Evolutionary conservation across 2,113 vertebrate genomes (phyloP), one percentile per base, ranked within the genome.

Genomic region (Jaculus jaculus): DNA sequence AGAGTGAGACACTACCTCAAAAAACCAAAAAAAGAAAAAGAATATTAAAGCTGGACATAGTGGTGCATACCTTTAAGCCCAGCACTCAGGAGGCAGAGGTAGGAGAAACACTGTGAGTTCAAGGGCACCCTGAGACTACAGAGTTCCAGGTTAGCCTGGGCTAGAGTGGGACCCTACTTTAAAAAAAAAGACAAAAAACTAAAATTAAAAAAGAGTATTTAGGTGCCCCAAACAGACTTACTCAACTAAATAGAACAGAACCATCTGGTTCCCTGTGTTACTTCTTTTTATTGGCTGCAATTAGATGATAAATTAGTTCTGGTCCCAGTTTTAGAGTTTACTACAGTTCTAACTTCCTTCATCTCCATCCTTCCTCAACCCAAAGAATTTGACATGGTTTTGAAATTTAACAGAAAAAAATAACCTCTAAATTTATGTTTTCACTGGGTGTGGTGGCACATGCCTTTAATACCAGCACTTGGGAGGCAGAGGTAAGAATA

Each of bases 341-440:
- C 54, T 68, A 69, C 7, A 94, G 17, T 54, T 92, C 23, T 82
- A 91, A 21, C 2, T 69, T 37, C 32, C 16, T 82, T 89, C 83
- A 60, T 80, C 21, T 89, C 77, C 37, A 69, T 30, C 47, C 79
- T 93, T 89, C 68, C 18, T 88, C 93, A 92, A 66, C 21, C 21
- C 83, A 84, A 92, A 89, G 47, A 26, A 86, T 21, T 60, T 87
- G 15, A 26, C 60, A 86, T 7, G 9, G 60, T 12, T 92, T 78
- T 90, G 37, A 90, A 93, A 85, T 77, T 69, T 93, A 88, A 84
- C 69, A 30, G 10, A 82, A 91, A 83, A 84, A 58, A n/a, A 83
- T 75, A 32, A 37, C 37, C 73, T 83, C 65, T 69, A 30, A n/a
- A 61, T 69, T 12, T 6, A 7, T 93, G 92, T 77, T 86, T 65